phyloP scores from a whole-genome alignment of 2,888 invertebrate genomes.

The Drosophila nigritarsus region DNA sequence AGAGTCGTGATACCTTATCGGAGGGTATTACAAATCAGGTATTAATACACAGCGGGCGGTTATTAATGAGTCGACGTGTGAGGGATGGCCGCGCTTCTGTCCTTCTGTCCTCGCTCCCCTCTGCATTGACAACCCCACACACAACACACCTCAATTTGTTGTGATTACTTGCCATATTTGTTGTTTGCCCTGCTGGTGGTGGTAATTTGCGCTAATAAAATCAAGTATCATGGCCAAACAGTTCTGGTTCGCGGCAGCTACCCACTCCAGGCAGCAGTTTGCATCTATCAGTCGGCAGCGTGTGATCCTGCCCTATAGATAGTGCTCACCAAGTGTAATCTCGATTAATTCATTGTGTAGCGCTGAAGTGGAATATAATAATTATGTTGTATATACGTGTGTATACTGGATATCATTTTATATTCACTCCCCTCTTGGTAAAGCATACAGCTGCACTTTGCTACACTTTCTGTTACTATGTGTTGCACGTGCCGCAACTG shows the following conservation, averaged over 20 bases:
- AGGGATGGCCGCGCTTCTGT: conserved; percentile 41
- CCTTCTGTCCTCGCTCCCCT: conserved; percentile 4
- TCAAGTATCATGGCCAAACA: conserved; percentile 79
- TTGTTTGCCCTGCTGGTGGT: conserved; percentile 65
- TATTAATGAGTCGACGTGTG: conserved; percentile 74
- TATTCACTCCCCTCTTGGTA: conserved; percentile 16
- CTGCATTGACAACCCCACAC: conserved; percentile 7
- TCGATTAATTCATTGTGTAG: conserved; percentile 74
- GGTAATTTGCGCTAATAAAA: conserved; percentile 82
- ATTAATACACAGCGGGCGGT: conserved; percentile 76
- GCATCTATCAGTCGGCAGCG: conserved; percentile 32
- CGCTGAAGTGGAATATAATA: conserved; percentile 82
- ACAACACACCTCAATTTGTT: conserved; percentile 71
- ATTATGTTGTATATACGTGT: conserved; percentile 65
- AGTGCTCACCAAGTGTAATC: conserved; percentile 77
- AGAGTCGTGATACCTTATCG: conserved; percentile 2
- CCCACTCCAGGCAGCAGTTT: background rate
- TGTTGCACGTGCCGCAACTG: conserved; percentile 71
- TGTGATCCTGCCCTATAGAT: conserved; percentile 66
- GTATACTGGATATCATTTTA: conserved; percentile 43
- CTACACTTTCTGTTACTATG: conserved; percentile 70
- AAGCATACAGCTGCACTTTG: conserved; percentile 75
- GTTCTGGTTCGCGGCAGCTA: conserved; percentile 15
- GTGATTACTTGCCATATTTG: conserved; percentile 71
- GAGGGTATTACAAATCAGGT: conserved; percentile 17